phyloP scores from a whole-genome alignment of 2,797 vertebrate species.

The Dipus sagitta region DNA sequence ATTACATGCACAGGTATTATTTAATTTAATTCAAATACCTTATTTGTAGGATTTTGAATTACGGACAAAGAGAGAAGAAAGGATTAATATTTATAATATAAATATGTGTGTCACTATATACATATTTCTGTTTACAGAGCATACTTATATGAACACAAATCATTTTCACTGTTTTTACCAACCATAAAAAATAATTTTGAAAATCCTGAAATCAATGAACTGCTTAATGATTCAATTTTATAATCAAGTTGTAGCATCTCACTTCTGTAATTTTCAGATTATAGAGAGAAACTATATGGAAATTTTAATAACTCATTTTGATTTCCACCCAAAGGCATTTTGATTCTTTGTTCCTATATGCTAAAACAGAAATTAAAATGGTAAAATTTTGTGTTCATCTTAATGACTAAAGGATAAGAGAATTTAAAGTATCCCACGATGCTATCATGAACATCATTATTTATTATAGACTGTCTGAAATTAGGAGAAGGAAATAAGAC shows the following conservation, averaged over 20 bases:
- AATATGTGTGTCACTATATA: not conserved
- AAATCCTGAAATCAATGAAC: not conserved
- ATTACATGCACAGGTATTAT: not conserved
- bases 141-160: not conserved
- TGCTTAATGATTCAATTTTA: not conserved
- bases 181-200: not conserved
- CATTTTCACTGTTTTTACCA: not conserved
- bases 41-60: conserved; percentile 45
- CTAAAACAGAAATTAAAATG: not conserved
- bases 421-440: not conserved
- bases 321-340: not conserved
- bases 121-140: not conserved
- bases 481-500: not conserved
- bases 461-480: not conserved
- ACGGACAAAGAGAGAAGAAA: not conserved
- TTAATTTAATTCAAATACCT: conserved; percentile 40
- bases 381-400: not conserved
- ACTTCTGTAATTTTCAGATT: not conserved
- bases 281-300: not conserved
- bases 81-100: not conserved
- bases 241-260: not conserved
- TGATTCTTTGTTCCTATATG: not conserved
- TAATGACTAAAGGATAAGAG: not conserved
- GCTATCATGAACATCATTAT: not conserved
- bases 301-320: conserved; percentile 31